Percentiles rank a stretch among this genome's conserved stretches.
phyloP scores from a whole-genome alignment of 2,888 invertebrate species.

The Philhelius pedissequus region DNA sequence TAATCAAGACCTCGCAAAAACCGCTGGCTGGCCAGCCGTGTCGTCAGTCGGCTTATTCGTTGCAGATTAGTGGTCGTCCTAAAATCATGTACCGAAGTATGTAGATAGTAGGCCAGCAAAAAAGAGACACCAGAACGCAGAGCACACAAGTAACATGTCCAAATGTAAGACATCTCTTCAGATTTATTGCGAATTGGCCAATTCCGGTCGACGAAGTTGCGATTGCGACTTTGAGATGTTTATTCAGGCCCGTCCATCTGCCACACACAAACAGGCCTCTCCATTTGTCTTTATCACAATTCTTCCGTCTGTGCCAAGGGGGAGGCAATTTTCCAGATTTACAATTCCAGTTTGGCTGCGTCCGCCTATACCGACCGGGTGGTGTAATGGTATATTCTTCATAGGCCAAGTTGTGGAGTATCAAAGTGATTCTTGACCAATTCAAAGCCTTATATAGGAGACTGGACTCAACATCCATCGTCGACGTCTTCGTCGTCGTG shows the following conservation, averaged over 20 bases:
- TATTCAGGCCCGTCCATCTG: constrained; percentile 20
- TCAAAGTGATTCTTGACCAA: constrained; percentile 48
- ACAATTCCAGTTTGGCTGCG: constrained; percentile 11
- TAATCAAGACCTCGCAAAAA: constrained; percentile 48
- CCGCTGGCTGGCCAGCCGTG: not conserved
- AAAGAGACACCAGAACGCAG: not conserved
- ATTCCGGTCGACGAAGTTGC: constrained; percentile 12
- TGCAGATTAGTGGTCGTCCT: constrained; percentile 2
- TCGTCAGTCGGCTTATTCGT: not conserved
- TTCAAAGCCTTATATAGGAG: not conserved
- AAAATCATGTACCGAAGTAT: constrained; percentile 4
- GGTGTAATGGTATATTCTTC: constrained; percentile 55
- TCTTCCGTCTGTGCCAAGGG: not conserved
- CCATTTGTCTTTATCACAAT: constrained; percentile 55
- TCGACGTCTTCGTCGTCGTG: constrained; percentile 20
- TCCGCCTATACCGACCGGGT: no score
- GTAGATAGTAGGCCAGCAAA: constrained; percentile 8
- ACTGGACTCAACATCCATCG: not conserved
- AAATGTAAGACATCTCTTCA: constrained; percentile 46
- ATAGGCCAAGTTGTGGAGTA: constrained; percentile 56
- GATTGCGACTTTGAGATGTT: constrained; percentile 51
- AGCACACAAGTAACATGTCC: constrained; percentile 6
- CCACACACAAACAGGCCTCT: not conserved
- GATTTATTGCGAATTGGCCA: constrained; percentile 51
- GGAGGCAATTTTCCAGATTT: constrained; percentile 39